Evolutionary conservation across 1,140 invertebrate species (phyloP).

Genomic region (Drosophila ficusphila): DNA sequence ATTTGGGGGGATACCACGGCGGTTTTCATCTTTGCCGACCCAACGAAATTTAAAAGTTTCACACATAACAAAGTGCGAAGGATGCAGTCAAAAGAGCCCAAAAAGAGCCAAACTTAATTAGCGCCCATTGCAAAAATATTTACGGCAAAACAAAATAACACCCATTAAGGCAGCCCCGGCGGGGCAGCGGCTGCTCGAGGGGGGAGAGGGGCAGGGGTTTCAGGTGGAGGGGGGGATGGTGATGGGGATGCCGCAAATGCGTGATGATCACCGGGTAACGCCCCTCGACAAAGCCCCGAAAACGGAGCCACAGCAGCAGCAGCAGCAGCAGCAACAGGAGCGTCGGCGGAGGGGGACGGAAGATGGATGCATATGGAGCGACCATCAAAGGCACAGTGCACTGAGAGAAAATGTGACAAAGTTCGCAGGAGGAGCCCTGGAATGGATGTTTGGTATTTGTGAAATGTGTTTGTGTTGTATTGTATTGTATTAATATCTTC

Average conservation of each 20-base stretch:
- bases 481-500: too few relatives aligned
- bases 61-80: constrained; percentile 81
- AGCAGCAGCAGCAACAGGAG: constrained; percentile 11
- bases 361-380: constrained; percentile 16
- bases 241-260: constrained; percentile 68
- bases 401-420: constrained; percentile 7
- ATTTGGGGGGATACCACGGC: constrained; percentile 56
- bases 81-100: constrained; percentile 58
- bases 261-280: constrained; percentile 83
- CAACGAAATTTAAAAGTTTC: constrained; percentile 76
- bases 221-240: background rate
- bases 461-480: too few relatives aligned
- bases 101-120: constrained; percentile 79
- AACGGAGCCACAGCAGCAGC: constrained; percentile 19
- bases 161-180: constrained; percentile 68
- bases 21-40: constrained; percentile 77
- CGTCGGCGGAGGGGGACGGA: background rate
- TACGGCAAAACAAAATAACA: constrained; percentile 83
- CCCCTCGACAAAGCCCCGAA: constrained; percentile 69
- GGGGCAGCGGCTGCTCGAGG: constrained; percentile 4
- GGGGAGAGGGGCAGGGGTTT: background rate
- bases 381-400: constrained; percentile 8
- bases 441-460: too few relatives aligned
- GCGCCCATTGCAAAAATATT: constrained; percentile 82
- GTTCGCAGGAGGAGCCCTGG: too few relatives aligned